A percentile compares a stretch with the other conserved stretches of the same genome.
phyloP scores from a whole-genome alignment of 1,140 invertebrate species.

The Caenorhabditis latens region DNA sequence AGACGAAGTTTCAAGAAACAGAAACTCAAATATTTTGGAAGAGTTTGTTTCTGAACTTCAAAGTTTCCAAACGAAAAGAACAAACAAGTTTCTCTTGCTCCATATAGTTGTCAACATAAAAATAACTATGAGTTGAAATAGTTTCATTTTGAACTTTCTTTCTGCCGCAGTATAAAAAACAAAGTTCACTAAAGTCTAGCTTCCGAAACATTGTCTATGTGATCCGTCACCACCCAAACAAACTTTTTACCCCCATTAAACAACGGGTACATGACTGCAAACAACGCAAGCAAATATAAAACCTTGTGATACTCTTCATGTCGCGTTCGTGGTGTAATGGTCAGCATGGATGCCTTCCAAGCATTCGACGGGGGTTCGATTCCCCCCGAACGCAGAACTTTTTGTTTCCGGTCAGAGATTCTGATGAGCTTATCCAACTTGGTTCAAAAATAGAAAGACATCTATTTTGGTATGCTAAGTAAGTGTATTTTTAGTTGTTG shows the following conservation, averaged over 20 bases:
- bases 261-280: background rate
- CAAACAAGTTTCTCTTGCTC: no score
- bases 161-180: background rate
- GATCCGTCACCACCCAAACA: background rate
- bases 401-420: background rate
- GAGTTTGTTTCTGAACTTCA: background rate
- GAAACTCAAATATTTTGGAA: background rate
- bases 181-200: background rate
- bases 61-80: background rate
- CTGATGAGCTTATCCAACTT: background rate
- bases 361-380: slow-evolving; percentile 44
- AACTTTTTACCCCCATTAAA: background rate
- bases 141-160: no score
- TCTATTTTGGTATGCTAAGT: background rate
- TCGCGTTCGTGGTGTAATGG: slow-evolving; percentile 48
- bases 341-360: slow-evolving; percentile 61
- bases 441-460: background rate
- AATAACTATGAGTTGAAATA: no score
- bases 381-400: slow-evolving; percentile 40
- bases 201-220: background rate
- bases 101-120: no score
- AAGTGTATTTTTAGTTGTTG: background rate
- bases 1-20: background rate
- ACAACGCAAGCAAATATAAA: background rate
- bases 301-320: background rate